A percentile compares a stretch with the other conserved stretches of the same genome.
Evolutionary conservation across 2,113 vertebrate genomes (phyloP).

Genomic region (zebrafish (Danio rerio)): GRCz12tu NC_133183.1:27385501-27386000

Average conservation of each 20-base stretch:
- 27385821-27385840: slow-evolving; percentile 52
- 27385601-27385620: neutral
- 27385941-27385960: slow-evolving; percentile 31
- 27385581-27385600: neutral
- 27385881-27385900: slow-evolving; percentile 40
- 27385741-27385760: neutral
- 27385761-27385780: neutral
- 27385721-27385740: neutral
- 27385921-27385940: slow-evolving; percentile 49
- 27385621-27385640: no score
- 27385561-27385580: no score
- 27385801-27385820: slow-evolving; percentile 6
- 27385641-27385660: neutral
- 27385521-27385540: no score
- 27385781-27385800: neutral
- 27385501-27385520: no score
- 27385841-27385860: slow-evolving; percentile 44
- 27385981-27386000: slow-evolving; percentile 32
- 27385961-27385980: slow-evolving; percentile 27
- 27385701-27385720: no score
- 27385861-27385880: slow-evolving; percentile 36
- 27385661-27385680: neutral
- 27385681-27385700: neutral
- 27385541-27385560: no score
- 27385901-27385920: slow-evolving; percentile 43